Evolutionary conservation across 2,888 invertebrate genomes (phyloP), one percentile per base, ranked within the genome.

Genomic region (Ramazzottius varieornatus): DNA sequence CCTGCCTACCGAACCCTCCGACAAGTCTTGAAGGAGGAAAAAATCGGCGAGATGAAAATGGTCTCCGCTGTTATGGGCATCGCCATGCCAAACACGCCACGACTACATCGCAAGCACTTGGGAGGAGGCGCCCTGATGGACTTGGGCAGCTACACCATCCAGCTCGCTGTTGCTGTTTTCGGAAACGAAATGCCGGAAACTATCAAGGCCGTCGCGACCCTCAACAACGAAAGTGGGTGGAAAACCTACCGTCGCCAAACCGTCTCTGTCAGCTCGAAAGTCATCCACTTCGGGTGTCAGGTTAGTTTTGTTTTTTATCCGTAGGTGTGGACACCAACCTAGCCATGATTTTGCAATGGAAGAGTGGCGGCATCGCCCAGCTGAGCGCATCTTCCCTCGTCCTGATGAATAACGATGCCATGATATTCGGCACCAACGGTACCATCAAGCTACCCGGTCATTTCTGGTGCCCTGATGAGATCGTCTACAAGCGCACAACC

Each of bases 51-150:
- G 1, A 76, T 86, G 4, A 77, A 82, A 68, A 82, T 84, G 71
- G 82, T 86, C 1, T 80, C 69, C 40, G 73, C 69, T 0, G 78
- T 80, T 54, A 87, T 91, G 73, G 88, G 88, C 2, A 78, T 82
- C 63, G 16, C 4, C n/a, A 13, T 13, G 32, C 32, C 33, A 13
- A 33, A 66, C 1, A 20, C 20, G 13, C 13, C 8, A 8, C 40
- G 40, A 70, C 74, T 86, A 64, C 79, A 83, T n/a, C 77, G 80
- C 69, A 84, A 83, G 70, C 80, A 82, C 65, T 71, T 85, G 64
- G 88, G 88, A 24, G 88, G 88, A 24, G 88, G 85, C 29, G 83
- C 82, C 0, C 81, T 83, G 32, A 75, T 85, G 66, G 87, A 87
- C 72, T 77, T 88, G 63, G 89, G 89, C 0, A 78, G 88, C 20